Percentiles rank a stretch among this genome's conserved stretches.
Evolutionary conservation across 2,113 vertebrate species (phyloP).

Genomic region (Neotoma lepida): DNA sequence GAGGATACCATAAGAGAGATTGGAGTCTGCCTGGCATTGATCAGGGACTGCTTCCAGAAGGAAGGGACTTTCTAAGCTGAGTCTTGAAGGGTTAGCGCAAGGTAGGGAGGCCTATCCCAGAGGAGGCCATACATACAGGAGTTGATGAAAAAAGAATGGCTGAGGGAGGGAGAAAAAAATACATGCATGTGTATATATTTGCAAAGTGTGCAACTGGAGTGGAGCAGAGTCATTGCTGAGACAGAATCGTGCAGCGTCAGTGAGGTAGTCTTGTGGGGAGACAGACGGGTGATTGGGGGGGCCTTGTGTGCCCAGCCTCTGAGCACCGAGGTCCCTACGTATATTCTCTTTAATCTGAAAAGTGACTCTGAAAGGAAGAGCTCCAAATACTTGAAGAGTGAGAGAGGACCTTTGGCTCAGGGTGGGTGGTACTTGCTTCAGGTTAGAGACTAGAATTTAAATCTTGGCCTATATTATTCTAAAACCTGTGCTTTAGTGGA

Average conservation of each 20-base stretch:
- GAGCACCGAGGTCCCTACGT: neutral
- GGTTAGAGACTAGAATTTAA: slow-evolving; percentile 31
- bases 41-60: slow-evolving; percentile 50
- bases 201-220: neutral
- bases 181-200: neutral
- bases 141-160: neutral
- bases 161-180: neutral
- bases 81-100: slow-evolving; percentile 6
- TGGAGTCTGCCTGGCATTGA: slow-evolving; percentile 29
- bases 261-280: neutral
- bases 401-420: neutral
- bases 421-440: neutral
- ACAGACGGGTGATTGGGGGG: neutral
- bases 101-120: neutral
- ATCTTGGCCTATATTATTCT: neutral
- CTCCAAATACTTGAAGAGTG: neutral
- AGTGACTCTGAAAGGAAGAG: neutral
- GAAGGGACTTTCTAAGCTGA: slow-evolving; percentile 25
- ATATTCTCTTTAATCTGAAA: neutral
- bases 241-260: neutral
- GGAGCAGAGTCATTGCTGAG: neutral
- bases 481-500: neutral
- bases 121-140: neutral
- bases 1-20: slow-evolving; percentile 10
- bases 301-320: neutral